phyloP scores from a whole-genome alignment of 1,140 invertebrate genomes.

The Scaptomyza pallida region DNA sequence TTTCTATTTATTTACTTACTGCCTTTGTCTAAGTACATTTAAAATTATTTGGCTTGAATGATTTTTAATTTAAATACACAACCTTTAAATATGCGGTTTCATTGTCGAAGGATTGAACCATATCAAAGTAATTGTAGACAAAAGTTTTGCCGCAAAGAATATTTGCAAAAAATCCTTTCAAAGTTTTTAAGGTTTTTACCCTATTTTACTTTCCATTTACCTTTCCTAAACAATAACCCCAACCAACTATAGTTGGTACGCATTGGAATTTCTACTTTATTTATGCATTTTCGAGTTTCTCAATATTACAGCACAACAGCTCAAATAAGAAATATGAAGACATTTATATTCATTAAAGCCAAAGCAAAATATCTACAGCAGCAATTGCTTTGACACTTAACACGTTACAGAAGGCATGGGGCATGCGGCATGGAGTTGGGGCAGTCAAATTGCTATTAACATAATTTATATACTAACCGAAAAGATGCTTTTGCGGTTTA shows the following conservation, averaged over 20 bases:
- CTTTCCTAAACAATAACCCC: no score
- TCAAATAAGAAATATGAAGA: conserved; percentile 23
- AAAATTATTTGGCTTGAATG: not conserved
- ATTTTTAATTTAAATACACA: not conserved
- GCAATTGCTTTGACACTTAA: conserved; percentile 35
- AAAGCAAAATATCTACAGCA: conserved; percentile 26
- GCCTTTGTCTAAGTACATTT: not conserved
- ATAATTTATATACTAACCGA: conserved; percentile 64
- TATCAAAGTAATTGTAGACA: no score
- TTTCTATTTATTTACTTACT: no score
- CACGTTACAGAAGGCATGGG: conserved; percentile 21
- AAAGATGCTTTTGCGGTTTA: conserved; percentile 6
- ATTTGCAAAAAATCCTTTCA: no score
- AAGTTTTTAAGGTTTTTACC: no score
- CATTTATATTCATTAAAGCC: conserved; percentile 73
- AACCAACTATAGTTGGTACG: no score
- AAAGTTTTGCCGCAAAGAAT: no score
- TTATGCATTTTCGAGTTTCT: conserved; percentile 7
- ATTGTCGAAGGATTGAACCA: no score
- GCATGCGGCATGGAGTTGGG: not conserved
- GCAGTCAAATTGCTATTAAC: conserved; percentile 66
- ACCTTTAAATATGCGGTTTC: no score
- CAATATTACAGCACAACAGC: no score
- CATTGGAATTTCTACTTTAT: no score
- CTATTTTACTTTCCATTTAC: no score